Evolutionary conservation across 2,797 vertebrate genomes (phyloP), one percentile per base, ranked within the genome.

Genomic region (Petrocephalus sullivani): DNA sequence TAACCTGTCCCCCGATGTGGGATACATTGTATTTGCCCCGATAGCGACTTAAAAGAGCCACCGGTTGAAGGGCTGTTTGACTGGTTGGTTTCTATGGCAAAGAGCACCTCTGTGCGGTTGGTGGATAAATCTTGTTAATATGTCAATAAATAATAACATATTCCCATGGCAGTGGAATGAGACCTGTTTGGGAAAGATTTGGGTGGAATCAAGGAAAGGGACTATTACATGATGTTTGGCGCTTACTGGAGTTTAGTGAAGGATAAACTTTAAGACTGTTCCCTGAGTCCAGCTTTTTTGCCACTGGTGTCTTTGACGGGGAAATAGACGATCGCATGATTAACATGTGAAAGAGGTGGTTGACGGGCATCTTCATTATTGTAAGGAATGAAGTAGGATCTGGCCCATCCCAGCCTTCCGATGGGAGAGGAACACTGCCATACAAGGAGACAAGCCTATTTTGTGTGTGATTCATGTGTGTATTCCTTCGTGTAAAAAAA

Each of bases 371-470:
- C 89, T 88, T 91, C 90, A 91, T 87, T 90, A 93, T 94, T 95
- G 92, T 95, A 93, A 93, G 92, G 92, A 91, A 93, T 61, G 92
- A 93, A 91, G 89, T 90, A 89, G 88, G 58, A 88, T 90, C 60
- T 53, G 88, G 61, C 56, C 87, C 92, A 91, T 91, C 90, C 91
- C 90, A 54, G 5, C 10, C 41, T 19, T 54, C 53, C 3, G 88
- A 90, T 88, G 90, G 88, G 54, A 61, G 88, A 86, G 89, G 71
- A 95, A 91, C 90, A 86, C 81, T 14, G 92, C 96, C 96, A 95
- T 96, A 96, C 94, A 96, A 94, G 96, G 95, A 93, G 92, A 93
- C 89, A 89, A 93, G 95, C 92, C 89, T 91, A 91, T 91, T 92
- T 90, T 89, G 91, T 21, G 87, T 92, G 90, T 94, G 94, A 96